Evolutionary conservation across 1,140 invertebrate species (phyloP), one percentile per base, ranked within the genome.

Genomic region (Oncopeltus fasciatus): DNA sequence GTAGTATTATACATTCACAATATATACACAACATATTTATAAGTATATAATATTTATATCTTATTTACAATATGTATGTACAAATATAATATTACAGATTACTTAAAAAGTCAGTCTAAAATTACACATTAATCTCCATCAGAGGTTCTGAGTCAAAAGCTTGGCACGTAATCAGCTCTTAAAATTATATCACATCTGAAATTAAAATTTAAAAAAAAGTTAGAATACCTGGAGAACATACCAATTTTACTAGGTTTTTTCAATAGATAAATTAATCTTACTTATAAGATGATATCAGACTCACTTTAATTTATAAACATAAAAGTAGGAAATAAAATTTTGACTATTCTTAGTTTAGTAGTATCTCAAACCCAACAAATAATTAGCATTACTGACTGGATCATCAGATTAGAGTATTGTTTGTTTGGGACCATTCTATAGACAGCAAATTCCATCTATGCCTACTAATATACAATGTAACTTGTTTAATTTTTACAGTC

Each of bases 131-230:
- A 57, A 57, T 38, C 28, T 57, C 31, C 56, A 33, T 57, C 31
- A 38, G 18, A 57, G 8, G 56, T 33, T 57, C 56, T 49, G 5
- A 8, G 21, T 24, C 47, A 31, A 57, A 57, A 38, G 20, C 56
- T 57, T 57, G 56, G 56, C 56, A 57, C 56, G 31, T 33, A 16
- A 16, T 57, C 56, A 26, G 31, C 33, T 1, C 56, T 57, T 57
- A 57, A 57, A 57, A 57, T 57, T 29, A 57, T 57, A 57, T 57
- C 56, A 57, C 56, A 57, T 57, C 56, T 57, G 56, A 33, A 57
- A 57, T 16, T 31, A 57, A 33, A 57, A 57, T 16, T 18, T 21
- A 57, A 33, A 8, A 8, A 38, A n/a, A n/a, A n/a, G n/a, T n/a
- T 38, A 8, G 14, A 38, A 8, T 38, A 38, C 31, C 31, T 38